Evolutionary conservation across 2,888 invertebrate species (phyloP).

Genomic region (Thumatha senex): DNA sequence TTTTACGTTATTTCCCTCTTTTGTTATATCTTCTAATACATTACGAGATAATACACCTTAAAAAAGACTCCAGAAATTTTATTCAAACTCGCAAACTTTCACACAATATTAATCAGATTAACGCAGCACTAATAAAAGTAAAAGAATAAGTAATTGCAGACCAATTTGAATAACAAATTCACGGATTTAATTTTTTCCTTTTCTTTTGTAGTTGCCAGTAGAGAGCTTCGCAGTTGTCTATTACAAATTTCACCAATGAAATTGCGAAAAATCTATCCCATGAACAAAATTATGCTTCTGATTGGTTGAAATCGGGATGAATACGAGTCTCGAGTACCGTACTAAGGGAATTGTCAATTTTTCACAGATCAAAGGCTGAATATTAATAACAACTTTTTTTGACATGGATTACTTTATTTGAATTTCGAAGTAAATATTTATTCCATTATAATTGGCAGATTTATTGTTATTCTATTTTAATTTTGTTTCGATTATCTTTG

Average conservation of each 20-base stretch:
- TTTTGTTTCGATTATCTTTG: too few relatives aligned
- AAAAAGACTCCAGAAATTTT: neutral
- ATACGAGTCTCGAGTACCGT: constrained; percentile 5
- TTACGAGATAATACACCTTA: neutral
- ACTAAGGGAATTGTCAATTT: constrained; percentile 25
- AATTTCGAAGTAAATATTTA: too few relatives aligned
- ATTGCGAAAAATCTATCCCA: too few relatives aligned
- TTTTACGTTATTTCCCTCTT: too few relatives aligned
- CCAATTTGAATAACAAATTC: constrained; percentile 56
- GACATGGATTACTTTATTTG: too few relatives aligned
- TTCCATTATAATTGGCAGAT: too few relatives aligned
- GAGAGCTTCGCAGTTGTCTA: too few relatives aligned
- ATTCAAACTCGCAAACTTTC: constrained; percentile 4
- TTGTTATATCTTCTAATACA: too few relatives aligned
- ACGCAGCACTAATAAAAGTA: constrained; percentile 29
- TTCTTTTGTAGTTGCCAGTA: constrained; percentile 24
- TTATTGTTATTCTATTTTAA: too few relatives aligned
- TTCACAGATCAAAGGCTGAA: constrained; percentile 39
- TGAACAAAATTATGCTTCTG: too few relatives aligned
- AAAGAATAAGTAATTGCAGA: constrained; percentile 56
- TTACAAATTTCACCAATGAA: too few relatives aligned
- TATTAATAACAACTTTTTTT: constrained; percentile 37
- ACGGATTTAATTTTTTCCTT: constrained; percentile 47
- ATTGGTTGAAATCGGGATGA: too few relatives aligned
- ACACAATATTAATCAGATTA: constrained; percentile 31